These are phyloP conservation scores for Scaptomyza polygonia DNA, from an alignment of 2,888 invertebrate species.

Conservation along the genomic window DNA sequence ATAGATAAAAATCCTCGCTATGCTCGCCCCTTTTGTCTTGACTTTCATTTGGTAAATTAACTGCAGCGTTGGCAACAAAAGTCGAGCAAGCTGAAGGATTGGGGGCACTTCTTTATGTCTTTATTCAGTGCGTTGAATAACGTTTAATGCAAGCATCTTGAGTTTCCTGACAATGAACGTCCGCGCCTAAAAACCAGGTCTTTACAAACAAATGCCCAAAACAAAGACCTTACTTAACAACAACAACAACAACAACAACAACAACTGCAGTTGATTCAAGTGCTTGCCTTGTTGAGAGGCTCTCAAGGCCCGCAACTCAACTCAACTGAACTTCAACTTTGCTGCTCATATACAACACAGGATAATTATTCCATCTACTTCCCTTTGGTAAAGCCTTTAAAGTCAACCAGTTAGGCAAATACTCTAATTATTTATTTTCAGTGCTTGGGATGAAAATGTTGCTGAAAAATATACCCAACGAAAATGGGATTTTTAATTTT, in stretches of 20 bases:
- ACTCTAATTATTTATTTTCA: constrained; percentile 15
- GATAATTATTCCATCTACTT: constrained; percentile 55
- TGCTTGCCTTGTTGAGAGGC: constrained; percentile 44
- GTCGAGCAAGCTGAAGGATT: background rate
- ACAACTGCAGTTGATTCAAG: constrained; percentile 54
- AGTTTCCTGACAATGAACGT: constrained; percentile 21
- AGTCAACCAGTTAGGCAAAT: background rate
- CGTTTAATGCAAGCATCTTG: constrained; percentile 61
- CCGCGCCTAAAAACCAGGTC: constrained; percentile 20
- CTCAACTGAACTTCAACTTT: constrained; percentile 42
- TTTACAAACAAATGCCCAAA: constrained; percentile 55
- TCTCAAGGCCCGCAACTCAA: constrained; percentile 50
- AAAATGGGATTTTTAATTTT: no score
- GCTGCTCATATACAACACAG: constrained; percentile 52
- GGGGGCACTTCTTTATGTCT: background rate
- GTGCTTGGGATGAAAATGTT: no score
- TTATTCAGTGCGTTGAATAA: constrained; percentile 54
- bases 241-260: constrained; percentile 25
- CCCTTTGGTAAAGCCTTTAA: background rate
- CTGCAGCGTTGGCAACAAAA: constrained; percentile 39
- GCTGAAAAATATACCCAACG: no score
- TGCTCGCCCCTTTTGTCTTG: constrained; percentile 4
- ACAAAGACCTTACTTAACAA: constrained; percentile 50
- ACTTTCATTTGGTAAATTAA: constrained; percentile 65
- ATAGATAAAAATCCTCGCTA: background rate